Evolutionary conservation across 1,140 invertebrate genomes (phyloP), one percentile per base, ranked within the genome.

Genomic region (Drosophila albomicans): DNA sequence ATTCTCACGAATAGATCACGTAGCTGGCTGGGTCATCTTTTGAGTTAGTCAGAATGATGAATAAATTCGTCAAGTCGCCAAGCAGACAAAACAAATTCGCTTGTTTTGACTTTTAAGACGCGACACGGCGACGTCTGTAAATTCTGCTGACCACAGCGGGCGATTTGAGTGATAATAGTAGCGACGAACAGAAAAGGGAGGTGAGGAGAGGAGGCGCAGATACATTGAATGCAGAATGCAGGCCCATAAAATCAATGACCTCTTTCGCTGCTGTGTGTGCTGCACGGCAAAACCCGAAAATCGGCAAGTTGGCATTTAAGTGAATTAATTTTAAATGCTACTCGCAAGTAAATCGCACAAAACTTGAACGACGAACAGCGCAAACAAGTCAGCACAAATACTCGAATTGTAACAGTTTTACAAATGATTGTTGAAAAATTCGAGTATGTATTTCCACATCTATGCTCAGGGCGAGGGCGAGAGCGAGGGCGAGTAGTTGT

Each of bases 251-350:
- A 85, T 78, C 81, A 81, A 81, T 85, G 81, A 85, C 81, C 82
- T 77, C 70, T 79, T 85, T 86, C 81, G 35, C 35, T 25, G 20
- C 20, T 25, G 81, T 65, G 81, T 65, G 59, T 38, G 35, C 30
- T 30, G 15, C 49, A 58, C 20, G 35, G 16, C 20, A 75, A 32
- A 63, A 35, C 41, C 11, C 32, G 11, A 65, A 63, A 38, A 72
- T 79, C 80, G 81, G 65, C 61, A 68, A 79, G 64, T 84, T 85
- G 78, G 81, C 81, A 85, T 85, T 85, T 84, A 73, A 77, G 57
- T 59, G 13, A 80, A 70, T 63, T 74, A 74, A 78, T 77, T 76
- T 84, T 69, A 82, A 81, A 76, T 66, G 75, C 74, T 51, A 49
- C 63, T 38, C 35, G 8, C 35, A 38, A 38, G 65, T 72, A 51